These are phyloP conservation scores for Pristionchus entomophagus DNA, from an alignment of 2,888 invertebrate species.

Conservation along the genomic window DNA sequence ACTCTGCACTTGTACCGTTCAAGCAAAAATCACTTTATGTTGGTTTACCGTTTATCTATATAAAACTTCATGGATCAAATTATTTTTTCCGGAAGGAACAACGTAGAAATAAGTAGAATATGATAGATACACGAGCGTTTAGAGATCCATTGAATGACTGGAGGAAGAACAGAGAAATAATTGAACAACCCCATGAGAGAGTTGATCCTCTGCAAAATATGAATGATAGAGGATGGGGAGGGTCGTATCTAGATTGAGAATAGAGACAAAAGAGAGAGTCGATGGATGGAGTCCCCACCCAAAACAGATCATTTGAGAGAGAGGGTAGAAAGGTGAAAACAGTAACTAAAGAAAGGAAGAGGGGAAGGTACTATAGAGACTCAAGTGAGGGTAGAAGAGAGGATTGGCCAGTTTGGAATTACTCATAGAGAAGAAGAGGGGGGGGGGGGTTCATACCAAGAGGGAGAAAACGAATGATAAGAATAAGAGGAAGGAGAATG, in stretches of 20 bases:
- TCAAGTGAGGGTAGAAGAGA: not conserved
- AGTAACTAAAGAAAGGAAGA: conserved; percentile 37
- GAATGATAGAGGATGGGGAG: not conserved
- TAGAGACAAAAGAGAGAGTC: conserved; percentile 25
- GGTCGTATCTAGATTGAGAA: not conserved
- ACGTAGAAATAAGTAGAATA: not conserved
- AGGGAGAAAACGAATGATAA: conserved; percentile 35
- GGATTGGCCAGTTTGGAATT: conserved; percentile 33
- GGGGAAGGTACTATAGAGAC: conserved; percentile 22
- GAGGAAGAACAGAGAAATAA: not conserved
- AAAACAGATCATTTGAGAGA: conserved; percentile 31
- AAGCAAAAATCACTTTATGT: no score
- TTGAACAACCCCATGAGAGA: not conserved
- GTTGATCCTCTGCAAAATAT: not conserved
- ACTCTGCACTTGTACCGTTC: no score
- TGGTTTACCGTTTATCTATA: no score
- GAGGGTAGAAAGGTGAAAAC: conserved; percentile 16
- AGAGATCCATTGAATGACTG: not conserved
- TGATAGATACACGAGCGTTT: not conserved
- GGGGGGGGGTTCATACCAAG: conserved; percentile 12
- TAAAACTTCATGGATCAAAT: no score
- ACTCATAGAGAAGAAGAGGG: not conserved
- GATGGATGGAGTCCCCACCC: not conserved
- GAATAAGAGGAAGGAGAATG: not conserved
- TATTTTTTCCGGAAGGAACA: not conserved